These are phyloP conservation scores for Xenotilapia caudafasciata DNA, from an alignment of 2,113 vertebrate genomes.

Conservation along the genomic window DNA sequence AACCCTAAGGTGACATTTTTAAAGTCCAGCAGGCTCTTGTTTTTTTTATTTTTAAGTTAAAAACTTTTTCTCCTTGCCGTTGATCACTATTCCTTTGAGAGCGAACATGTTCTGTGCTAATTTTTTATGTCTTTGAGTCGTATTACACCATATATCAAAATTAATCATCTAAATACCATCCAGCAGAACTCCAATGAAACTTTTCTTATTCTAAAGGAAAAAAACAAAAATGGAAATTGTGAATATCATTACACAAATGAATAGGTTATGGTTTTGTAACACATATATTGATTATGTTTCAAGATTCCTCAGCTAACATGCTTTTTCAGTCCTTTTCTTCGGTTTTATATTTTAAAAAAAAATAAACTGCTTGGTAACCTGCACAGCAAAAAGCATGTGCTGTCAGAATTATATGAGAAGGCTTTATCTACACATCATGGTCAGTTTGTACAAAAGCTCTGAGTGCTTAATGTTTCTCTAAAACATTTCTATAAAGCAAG, in stretches of 20 bases:
- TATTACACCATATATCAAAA: not conserved
- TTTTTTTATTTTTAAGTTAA: not conserved
- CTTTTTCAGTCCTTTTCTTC: not conserved
- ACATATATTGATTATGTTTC: too few species aligned
- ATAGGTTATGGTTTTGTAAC: not conserved
- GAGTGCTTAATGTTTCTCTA: not conserved
- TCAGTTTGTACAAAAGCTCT: not conserved
- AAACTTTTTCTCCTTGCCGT: not conserved
- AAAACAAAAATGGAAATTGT: not conserved
- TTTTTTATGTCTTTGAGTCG: not conserved
- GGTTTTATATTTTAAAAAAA: accelerated
- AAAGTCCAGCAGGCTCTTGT: not conserved
- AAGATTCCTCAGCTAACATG: not conserved
- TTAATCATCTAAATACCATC: not conserved
- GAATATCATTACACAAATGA: not conserved
- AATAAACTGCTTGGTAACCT: not conserved
- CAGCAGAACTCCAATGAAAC: not conserved
- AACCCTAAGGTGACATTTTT: not conserved
- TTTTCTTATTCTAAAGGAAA: not conserved
- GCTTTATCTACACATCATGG: not conserved
- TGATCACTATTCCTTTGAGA: not conserved
- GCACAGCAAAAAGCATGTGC: not conserved
- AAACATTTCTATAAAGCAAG: not conserved
- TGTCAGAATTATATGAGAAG: not conserved
- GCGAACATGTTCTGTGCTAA: not conserved